These are phyloP conservation scores for Nebria ingens DNA, from an alignment of 1,140 invertebrate species.

Conservation along the genomic window DNA sequence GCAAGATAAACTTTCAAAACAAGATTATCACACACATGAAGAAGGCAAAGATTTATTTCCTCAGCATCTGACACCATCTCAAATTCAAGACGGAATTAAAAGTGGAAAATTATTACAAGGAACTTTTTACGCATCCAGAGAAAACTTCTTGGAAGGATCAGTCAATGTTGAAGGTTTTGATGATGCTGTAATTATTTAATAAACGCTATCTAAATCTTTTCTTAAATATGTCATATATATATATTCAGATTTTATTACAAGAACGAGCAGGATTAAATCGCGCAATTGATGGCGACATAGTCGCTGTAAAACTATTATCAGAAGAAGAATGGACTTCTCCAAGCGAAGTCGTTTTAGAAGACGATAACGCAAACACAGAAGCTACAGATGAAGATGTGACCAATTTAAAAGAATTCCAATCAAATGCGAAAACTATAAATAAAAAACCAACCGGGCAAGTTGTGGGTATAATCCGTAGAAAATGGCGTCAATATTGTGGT, in stretches of 20 bases:
- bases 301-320: constrained; percentile 85
- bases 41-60: constrained; percentile 64
- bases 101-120: constrained; percentile 72
- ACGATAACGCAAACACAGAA: constrained; percentile 55
- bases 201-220: neutral
- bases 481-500: constrained; percentile 96
- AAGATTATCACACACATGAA: constrained; percentile 49
- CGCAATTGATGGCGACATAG: constrained; percentile 91
- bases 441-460: constrained; percentile 74
- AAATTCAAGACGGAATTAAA: constrained; percentile 72
- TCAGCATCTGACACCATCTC: constrained; percentile 67
- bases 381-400: constrained; percentile 54
- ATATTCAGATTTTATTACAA: constrained; percentile 78
- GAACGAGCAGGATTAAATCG: constrained; percentile 81
- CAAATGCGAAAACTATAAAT: constrained; percentile 33
- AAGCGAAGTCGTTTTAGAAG: constrained; percentile 77
- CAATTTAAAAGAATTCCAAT: constrained; percentile 32
- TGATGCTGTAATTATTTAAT: constrained; percentile 49
- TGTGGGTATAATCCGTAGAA: constrained; percentile 90
- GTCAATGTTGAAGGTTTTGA: constrained; percentile 70
- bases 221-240: constrained; percentile 12
- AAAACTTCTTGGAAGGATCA: constrained; percentile 92
- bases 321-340: constrained; percentile 83
- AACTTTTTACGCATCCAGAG: constrained; percentile 69
- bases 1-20: constrained; percentile 68